phyloP scores from a whole-genome alignment of 1,140 invertebrate genomes.

The Drosophila subobscura region DNA sequence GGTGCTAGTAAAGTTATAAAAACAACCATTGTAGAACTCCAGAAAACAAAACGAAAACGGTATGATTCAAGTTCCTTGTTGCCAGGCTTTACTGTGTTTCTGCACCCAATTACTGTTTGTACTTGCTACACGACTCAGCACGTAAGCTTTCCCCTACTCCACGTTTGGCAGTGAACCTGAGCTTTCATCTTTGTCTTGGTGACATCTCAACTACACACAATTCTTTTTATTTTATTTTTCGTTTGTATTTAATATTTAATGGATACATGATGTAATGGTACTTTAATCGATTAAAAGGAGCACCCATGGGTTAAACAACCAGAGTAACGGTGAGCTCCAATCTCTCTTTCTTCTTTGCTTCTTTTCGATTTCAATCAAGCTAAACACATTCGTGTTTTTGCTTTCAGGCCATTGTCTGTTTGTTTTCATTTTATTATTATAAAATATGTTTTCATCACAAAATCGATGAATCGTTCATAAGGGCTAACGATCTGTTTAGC shows the following conservation, averaged over 20 bases:
- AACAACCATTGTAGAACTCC: background rate
- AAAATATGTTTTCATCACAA: conserved; percentile 67
- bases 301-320: conserved; percentile 41
- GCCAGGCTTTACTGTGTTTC: conserved; percentile 31
- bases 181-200: conserved; percentile 75
- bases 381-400: conserved; percentile 39
- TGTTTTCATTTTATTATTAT: conserved; percentile 43
- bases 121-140: conserved; percentile 44
- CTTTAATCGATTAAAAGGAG: conserved; percentile 45
- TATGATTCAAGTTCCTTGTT: conserved; percentile 34
- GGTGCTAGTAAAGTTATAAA: too few species aligned
- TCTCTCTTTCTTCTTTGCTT: background rate
- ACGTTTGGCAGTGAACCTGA: conserved; percentile 83
- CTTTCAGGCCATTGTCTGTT: conserved; percentile 41
- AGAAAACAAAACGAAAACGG: background rate
- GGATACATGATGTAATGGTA: background rate
- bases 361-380: conserved; percentile 34
- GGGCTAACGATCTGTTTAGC: conserved; percentile 58
- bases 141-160: conserved; percentile 59
- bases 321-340: conserved; percentile 34
- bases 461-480: conserved; percentile 73
- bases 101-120: conserved; percentile 21
- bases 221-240: background rate
- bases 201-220: conserved; percentile 57
- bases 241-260: background rate